A percentile compares a stretch with the other conserved stretches of the same genome.
Evolutionary conservation across 92 coral and sea anemone genomes (phyloP).

Genomic region (Anthopleura xanthogrammica): DNA sequence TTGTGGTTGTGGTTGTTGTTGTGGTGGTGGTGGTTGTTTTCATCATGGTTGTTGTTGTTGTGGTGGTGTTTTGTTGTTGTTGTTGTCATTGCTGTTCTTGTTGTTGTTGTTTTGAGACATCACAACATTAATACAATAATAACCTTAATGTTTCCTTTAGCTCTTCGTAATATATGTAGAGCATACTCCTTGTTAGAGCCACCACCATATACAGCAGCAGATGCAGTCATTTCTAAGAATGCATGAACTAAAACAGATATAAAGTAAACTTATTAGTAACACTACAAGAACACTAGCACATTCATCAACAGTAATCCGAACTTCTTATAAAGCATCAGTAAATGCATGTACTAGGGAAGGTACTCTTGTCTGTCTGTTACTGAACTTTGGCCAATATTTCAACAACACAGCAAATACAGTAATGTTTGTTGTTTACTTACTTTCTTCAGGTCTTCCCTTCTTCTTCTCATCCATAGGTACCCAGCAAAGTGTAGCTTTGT

Average conservation of each 20-base stretch:
- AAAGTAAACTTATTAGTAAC: neutral
- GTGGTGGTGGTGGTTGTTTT: no score
- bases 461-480: constrained; percentile 79
- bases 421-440: constrained; percentile 44
- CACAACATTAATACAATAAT: neutral
- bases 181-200: constrained; percentile 98
- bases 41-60: no score
- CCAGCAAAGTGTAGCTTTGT: constrained; percentile 89
- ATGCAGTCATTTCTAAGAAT: constrained; percentile 93
- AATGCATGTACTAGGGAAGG: no score
- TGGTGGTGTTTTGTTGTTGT: no score
- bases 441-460: constrained; percentile 79
- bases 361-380: no score
- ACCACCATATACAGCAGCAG: constrained; percentile 94
- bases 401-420: no score
- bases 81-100: no score
- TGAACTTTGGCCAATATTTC: no score
- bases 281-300: constrained; percentile 24
- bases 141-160: constrained; percentile 92
- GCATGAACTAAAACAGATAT: constrained; percentile 69
- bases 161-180: constrained; percentile 75
- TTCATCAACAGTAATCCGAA: neutral
- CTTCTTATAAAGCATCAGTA: no score
- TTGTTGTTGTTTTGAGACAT: neutral
- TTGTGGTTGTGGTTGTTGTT: no score